phyloP scores from a whole-genome alignment of 2,888 invertebrate genomes.

The Thereva nobilitata region DNA sequence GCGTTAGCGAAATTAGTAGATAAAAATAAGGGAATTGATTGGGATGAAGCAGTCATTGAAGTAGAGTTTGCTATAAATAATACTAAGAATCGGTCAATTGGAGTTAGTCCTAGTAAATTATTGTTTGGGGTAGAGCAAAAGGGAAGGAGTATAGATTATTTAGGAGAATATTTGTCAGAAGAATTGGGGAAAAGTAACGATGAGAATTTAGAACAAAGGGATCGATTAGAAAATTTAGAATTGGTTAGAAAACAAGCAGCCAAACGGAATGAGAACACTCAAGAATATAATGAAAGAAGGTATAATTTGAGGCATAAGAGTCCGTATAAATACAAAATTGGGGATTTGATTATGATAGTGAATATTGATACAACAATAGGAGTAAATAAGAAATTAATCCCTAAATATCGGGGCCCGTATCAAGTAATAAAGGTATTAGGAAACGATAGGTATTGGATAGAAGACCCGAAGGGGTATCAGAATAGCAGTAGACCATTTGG shows the following conservation, averaged over 20 bases:
- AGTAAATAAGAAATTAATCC: slow-evolving; percentile 44
- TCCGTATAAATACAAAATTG: slow-evolving; percentile 39
- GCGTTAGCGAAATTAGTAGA: slow-evolving; percentile 35
- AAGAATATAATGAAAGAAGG: slow-evolving; percentile 44
- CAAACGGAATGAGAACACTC: slow-evolving; percentile 28
- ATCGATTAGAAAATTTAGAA: not conserved
- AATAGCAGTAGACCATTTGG: slow-evolving; percentile 26
- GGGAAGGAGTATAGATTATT: slow-evolving; percentile 32
- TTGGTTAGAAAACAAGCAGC: slow-evolving; percentile 36
- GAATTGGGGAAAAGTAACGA: no score
- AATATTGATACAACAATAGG: slow-evolving; percentile 43
- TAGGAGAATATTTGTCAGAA: not conserved
- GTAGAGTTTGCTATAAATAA: slow-evolving; percentile 46
- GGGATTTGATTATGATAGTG: slow-evolving; percentile 44
- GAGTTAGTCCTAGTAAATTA: slow-evolving; percentile 45
- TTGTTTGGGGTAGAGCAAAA: slow-evolving; percentile 46
- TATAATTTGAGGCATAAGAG: slow-evolving; percentile 46
- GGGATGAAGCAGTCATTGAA: slow-evolving; percentile 38
- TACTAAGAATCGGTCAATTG: slow-evolving; percentile 44
- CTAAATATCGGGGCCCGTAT: slow-evolving; percentile 45
- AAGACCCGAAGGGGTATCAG: slow-evolving; percentile 38
- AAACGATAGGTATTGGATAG: slow-evolving; percentile 43
- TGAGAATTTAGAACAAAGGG: no score
- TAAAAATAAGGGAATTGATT: slow-evolving; percentile 9
- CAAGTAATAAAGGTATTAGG: slow-evolving; percentile 37